Percentiles rank a stretch among this genome's conserved stretches.
Conservation (phyloP, 2,797 vertebrate genomes). For the Lepus oiostolus region DNA sequence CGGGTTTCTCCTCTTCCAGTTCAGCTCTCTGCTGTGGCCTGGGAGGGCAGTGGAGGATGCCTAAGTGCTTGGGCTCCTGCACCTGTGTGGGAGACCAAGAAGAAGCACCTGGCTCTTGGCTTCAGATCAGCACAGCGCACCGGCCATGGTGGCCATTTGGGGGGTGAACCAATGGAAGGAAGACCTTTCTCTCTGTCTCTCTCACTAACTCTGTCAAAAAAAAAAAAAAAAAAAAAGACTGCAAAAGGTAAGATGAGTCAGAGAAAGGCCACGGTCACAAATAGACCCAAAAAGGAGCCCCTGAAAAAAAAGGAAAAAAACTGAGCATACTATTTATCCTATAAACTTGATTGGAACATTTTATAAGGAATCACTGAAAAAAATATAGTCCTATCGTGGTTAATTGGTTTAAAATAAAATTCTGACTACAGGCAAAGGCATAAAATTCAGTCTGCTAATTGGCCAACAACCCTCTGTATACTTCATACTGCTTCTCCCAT, state of each 20-base stretch:
- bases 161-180: no score
- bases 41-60: no score
- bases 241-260: neutral
- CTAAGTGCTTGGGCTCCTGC: no score
- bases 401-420: conserved; percentile 54
- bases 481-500: conserved; percentile 44
- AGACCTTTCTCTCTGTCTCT: no score
- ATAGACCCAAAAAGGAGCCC: neutral
- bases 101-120: no score
- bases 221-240: no score
- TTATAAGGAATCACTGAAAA: neutral
- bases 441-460: conserved; percentile 48
- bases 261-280: neutral
- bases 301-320: neutral
- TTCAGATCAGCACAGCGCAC: no score
- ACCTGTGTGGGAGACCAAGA: no score
- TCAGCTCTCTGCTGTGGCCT: no score
- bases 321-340: neutral
- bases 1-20: no score
- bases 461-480: neutral
- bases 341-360: neutral
- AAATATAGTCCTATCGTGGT: neutral
- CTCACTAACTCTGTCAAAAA: no score
- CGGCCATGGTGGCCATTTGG: no score
- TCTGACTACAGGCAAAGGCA: neutral